These are phyloP conservation scores for Sceloporus tristichus DNA, from an alignment of 2,113 vertebrate species.

Conservation along the genomic window DNA sequence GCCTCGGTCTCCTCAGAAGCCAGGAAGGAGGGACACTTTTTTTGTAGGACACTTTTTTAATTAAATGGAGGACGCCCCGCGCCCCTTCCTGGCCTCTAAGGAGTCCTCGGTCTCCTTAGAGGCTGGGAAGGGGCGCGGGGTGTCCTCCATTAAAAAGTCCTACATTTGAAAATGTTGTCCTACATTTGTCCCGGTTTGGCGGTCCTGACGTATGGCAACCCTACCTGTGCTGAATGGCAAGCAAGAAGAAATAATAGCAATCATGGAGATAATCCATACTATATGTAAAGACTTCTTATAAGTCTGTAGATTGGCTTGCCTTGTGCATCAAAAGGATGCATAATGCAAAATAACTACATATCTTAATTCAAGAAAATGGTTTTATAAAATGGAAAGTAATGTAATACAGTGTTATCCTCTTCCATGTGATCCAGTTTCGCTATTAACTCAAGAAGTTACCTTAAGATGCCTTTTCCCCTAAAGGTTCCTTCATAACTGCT, in stretches of 20 bases:
- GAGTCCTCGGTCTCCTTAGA: too few species aligned
- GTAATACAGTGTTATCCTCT: not conserved
- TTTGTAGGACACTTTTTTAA: too few species aligned
- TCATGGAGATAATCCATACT: not conserved
- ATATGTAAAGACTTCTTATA: not conserved
- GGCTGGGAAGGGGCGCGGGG: too few species aligned
- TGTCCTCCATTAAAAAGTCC: too few species aligned
- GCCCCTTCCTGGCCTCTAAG: too few species aligned
- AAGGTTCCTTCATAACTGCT: not conserved
- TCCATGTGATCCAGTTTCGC: not conserved
- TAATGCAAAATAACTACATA: not conserved
- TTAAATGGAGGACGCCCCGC: too few species aligned
- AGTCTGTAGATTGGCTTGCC: not conserved
- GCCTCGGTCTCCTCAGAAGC: too few species aligned
- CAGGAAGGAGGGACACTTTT: too few species aligned
- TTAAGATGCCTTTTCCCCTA: too few species aligned
- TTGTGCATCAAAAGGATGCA: not conserved
- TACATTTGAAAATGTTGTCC: too few species aligned
- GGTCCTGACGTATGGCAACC: too few species aligned
- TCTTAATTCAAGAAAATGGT: not conserved
- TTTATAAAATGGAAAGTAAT: not conserved
- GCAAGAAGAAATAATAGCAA: not conserved
- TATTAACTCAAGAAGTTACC: not conserved
- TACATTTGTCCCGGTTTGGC: too few species aligned
- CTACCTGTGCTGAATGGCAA: not conserved